phyloP scores from a whole-genome alignment of 2,888 invertebrate species.

The Amblyteles armatorius region DNA sequence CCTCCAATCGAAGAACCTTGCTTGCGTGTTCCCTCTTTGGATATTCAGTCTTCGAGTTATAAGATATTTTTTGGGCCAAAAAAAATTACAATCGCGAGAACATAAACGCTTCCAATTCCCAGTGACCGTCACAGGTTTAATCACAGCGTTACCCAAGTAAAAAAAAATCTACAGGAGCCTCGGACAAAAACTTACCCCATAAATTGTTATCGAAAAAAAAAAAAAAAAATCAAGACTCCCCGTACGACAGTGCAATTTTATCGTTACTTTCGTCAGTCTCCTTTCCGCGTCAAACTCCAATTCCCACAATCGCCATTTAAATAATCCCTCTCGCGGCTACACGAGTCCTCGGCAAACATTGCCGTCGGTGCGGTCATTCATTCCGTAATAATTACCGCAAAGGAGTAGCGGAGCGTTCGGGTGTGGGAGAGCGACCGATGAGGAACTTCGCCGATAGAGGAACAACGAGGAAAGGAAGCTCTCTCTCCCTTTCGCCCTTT shows the following conservation, averaged over 20 bases:
- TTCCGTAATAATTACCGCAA: slow-evolving; percentile 73
- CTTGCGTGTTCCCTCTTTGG: too few species aligned
- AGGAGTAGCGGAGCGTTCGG: slow-evolving; percentile 31
- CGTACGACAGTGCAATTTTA: not conserved
- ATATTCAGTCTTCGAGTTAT: too few species aligned
- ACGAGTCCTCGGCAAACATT: slow-evolving; percentile 72
- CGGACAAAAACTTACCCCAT: not conserved
- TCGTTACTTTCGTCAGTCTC: not conserved
- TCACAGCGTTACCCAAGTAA: too few species aligned
- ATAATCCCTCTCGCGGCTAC: slow-evolving; percentile 51
- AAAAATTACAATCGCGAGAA: too few species aligned
- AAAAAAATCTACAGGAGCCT: not conserved
- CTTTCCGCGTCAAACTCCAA: not conserved
- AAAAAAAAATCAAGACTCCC: not conserved
- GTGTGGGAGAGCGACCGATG: slow-evolving; percentile 24
- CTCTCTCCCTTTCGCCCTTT: slow-evolving; percentile 29
- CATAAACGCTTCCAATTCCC: too few species aligned
- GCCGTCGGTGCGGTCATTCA: slow-evolving; percentile 74
- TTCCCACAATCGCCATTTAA: slow-evolving; percentile 44
- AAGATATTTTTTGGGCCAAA: too few species aligned
- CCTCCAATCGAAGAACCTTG: too few species aligned
- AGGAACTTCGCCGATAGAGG: slow-evolving; percentile 32
- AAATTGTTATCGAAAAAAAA: too few species aligned
- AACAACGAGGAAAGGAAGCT: slow-evolving; percentile 49
- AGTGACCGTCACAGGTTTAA: too few species aligned